Evolutionary conservation across 2,888 invertebrate species (phyloP), one percentile per base, ranked within the genome.

Genomic region (Bibio marci): DNA sequence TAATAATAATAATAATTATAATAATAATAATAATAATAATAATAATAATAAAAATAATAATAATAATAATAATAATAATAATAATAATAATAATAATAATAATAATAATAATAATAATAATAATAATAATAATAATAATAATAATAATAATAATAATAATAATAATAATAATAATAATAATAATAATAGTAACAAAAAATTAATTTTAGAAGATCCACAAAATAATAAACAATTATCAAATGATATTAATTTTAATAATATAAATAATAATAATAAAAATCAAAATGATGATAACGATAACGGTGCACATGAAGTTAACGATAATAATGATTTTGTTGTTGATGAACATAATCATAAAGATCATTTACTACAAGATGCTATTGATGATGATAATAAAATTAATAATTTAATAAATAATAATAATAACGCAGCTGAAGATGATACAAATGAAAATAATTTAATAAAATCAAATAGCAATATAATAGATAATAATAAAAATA

Each of bases 281-380:
- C 51, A 55, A 30, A 18, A 18, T 12, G 39, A 44, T 22, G 52
- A 55, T 30, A 52, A 54, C 28, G 62, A 62, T 38, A 61, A 58
- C 12, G 61, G 55, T 3, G 60, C 58, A 2, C 59, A 58, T 41
- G 62, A 62, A 45, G 52, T 59, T 2, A 62, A 57, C 39, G 58
- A 62, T 42, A 46, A 48, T 17, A 50, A 53, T 41, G 53, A 55
- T 25, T 48, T 56, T 32, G 55, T 56, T 17, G 58, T 55, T 32
- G 57, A 54, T 22, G 46, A 47, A 2, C 44, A 42, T 12, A 45
- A 42, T 30, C 32, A 38, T 4, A 37, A 42, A 14, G 46, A 46
- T 41, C 45, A 46, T 36, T 40, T 46, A 11, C 41, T 43, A 18
- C 41, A 44, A 18, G 45, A 45, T 18, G 35, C 44, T 3, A 18